Evolutionary conservation across 2,113 vertebrate species (phyloP).

Genomic region (Myotis yumanensis): DNA sequence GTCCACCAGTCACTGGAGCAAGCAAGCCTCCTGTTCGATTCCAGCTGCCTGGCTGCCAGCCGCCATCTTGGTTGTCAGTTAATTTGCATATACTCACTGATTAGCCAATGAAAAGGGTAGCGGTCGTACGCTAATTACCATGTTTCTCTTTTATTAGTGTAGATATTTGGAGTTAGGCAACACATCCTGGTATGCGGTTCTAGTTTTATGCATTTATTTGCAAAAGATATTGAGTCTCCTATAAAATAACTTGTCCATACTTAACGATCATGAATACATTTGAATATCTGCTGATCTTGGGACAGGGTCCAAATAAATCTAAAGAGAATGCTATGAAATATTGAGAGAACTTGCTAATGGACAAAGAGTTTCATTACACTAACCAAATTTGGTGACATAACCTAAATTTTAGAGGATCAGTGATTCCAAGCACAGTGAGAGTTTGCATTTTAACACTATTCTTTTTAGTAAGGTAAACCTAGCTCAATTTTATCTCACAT

Average conservation of each 20-base stretch:
- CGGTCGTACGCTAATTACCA: too few relatives aligned
- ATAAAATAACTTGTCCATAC: background rate
- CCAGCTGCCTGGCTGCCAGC: too few relatives aligned
- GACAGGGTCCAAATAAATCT: background rate
- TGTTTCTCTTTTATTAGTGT: too few relatives aligned
- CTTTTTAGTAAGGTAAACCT: background rate
- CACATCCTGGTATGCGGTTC: background rate
- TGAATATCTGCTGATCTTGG: background rate
- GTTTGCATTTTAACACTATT: background rate
- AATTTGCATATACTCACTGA: too few relatives aligned
- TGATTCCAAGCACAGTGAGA: background rate
- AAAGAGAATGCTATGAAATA: background rate
- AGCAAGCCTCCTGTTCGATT: too few relatives aligned
- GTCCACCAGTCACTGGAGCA: too few relatives aligned
- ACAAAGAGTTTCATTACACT: background rate
- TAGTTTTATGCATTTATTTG: slow-evolving; percentile 6
- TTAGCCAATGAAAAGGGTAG: too few relatives aligned
- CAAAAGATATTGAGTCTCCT: background rate
- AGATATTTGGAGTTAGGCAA: background rate
- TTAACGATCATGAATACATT: background rate
- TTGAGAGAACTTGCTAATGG: background rate
- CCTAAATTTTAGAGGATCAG: background rate
- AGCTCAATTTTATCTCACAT: background rate
- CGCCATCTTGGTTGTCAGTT: too few relatives aligned
- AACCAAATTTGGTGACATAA: background rate